These are phyloP conservation scores for Rousettus leschenaultii DNA, from an alignment of 2,113 vertebrate species.

Conservation along the genomic window DNA sequence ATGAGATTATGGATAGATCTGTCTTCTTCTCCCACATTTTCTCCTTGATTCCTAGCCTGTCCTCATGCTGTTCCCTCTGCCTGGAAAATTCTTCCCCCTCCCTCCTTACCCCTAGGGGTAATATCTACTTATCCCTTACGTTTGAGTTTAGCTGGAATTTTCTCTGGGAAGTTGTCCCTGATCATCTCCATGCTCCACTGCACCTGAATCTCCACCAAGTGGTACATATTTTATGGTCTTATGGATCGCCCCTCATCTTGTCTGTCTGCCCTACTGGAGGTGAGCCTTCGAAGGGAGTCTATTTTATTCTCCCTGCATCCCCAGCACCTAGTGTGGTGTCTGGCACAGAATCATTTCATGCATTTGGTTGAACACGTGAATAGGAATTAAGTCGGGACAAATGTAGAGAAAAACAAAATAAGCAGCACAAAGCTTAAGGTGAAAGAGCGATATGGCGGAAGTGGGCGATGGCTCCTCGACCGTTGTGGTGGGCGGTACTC, in stretches of 20 bases:
- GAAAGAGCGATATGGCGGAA: not conserved
- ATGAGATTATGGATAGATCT: not conserved
- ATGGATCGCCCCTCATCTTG: accelerated
- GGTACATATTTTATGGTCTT: not conserved
- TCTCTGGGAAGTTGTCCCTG: not conserved
- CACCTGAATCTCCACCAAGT: not conserved
- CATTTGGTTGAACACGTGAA: not conserved
- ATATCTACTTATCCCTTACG: not conserved
- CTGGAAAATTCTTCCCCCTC: not conserved
- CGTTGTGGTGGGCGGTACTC: not conserved
- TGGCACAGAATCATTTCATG: not conserved
- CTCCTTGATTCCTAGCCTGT: not conserved
- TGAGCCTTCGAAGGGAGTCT: not conserved
- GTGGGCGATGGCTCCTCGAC: not conserved
- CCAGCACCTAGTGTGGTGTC: not conserved
- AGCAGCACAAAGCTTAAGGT: not conserved
- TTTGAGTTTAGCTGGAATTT: not conserved
- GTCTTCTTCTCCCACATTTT: not conserved
- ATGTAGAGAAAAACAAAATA: not conserved
- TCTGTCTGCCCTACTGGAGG: not conserved
- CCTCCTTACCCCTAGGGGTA: no score
- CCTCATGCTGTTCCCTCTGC: not conserved
- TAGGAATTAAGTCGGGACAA: not conserved
- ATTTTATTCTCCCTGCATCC: not conserved
- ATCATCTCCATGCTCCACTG: not conserved